Evolutionary conservation across 2,797 vertebrate genomes (phyloP).

Genomic region (Picus viridis): DNA sequence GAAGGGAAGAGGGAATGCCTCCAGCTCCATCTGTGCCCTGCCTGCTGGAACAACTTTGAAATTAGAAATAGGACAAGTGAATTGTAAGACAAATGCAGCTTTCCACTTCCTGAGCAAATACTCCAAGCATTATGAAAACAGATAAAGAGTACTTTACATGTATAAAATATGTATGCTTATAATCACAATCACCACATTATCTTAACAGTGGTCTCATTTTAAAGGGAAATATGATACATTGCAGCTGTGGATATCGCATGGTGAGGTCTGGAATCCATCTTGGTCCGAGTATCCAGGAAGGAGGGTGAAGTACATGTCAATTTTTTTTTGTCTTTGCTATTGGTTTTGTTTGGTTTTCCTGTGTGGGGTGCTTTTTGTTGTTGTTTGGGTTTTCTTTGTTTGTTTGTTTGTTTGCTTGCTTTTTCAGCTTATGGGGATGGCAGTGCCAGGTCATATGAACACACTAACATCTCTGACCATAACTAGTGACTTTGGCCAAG

Average conservation of each 20-base stretch:
- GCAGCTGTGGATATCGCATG: neutral
- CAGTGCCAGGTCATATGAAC: neutral
- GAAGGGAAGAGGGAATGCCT: neutral
- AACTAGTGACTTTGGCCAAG: neutral
- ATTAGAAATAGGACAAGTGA: neutral
- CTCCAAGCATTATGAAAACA: neutral
- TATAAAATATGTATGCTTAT: neutral
- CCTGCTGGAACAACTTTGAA: neutral
- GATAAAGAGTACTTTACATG: neutral
- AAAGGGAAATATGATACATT: neutral
- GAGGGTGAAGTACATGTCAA: fast-evolving
- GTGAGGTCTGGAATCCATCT: neutral
- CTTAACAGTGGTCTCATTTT: neutral
- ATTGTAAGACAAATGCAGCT: neutral
- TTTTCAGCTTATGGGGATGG: fast-evolving
- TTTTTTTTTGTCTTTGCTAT: neutral
- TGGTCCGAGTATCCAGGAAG: neutral
- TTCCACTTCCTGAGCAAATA: neutral
- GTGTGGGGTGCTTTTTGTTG: too few species aligned
- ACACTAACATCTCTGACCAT: neutral
- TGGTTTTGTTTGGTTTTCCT: too few species aligned
- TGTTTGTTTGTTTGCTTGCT: neutral
- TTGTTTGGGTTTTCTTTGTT: neutral
- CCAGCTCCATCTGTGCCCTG: neutral
- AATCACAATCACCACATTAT: neutral